Percentiles rank a stretch among this genome's conserved stretches.
Conservation (phyloP, 2,888 invertebrate genomes). For the Melinaea menophilus region DNA sequence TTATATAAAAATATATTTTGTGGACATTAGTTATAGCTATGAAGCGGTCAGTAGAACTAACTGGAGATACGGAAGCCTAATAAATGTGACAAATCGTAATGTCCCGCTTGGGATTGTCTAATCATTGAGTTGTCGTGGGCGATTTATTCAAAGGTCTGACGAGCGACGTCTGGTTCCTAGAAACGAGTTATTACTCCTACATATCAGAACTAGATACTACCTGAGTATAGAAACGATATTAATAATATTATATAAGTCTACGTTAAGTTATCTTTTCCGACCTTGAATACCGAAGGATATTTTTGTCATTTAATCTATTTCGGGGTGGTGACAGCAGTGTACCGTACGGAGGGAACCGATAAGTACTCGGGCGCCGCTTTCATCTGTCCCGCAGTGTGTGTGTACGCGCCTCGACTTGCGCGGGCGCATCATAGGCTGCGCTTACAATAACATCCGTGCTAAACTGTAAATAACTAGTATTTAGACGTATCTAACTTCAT, state of each 20-base stretch:
- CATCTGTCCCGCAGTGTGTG: conserved; percentile 60
- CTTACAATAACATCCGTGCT: conserved; percentile 14
- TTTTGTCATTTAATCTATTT: conserved; percentile 54
- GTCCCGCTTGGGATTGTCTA: conserved; percentile 38
- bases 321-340: conserved; percentile 67
- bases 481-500: no score
- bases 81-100: conserved; percentile 31
- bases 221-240: no score
- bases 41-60: conserved; percentile 18
- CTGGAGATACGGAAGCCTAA: conserved; percentile 37
- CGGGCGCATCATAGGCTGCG: conserved; percentile 39
- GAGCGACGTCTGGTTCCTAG: conserved; percentile 1
- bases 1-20: no score
- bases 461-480: background rate
- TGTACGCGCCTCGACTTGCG: conserved; percentile 56
- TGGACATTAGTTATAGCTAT: no score
- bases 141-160: conserved; percentile 9
- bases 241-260: no score
- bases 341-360: conserved; percentile 65
- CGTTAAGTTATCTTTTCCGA: conserved; percentile 7
- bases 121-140: conserved; percentile 34
- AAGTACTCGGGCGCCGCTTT: conserved; percentile 70
- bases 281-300: conserved; percentile 24
- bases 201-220: background rate
- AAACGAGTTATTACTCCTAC: conserved; percentile 4